Evolutionary conservation across 2,113 vertebrate species (phyloP).

Genomic region (Macquaria ambigua): DNA sequence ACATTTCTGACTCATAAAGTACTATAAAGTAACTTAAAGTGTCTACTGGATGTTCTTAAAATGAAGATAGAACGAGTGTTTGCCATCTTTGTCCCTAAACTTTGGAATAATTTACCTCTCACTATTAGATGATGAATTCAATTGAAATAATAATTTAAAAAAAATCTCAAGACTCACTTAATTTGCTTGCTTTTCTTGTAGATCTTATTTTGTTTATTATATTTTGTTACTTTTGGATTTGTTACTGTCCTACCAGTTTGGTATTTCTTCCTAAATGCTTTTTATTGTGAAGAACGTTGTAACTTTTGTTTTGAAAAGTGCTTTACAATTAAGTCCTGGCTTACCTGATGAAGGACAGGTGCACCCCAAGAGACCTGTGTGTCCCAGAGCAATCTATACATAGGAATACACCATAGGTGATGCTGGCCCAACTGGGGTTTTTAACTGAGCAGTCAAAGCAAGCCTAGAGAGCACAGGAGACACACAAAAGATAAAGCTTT

Average conservation of each 20-base stretch:
- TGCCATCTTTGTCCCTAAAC: not conserved
- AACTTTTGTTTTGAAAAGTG: not conserved
- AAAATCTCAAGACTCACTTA: no score
- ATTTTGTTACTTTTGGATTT: not conserved
- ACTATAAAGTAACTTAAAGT: not conserved
- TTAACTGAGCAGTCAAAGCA: constrained; percentile 97
- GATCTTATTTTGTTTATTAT: not conserved
- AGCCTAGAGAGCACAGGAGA: constrained; percentile 76
- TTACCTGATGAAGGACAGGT: constrained; percentile 95
- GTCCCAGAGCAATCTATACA: constrained; percentile 97
- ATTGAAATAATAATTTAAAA: not conserved
- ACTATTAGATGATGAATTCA: not conserved
- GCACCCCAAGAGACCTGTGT: constrained; percentile 95
- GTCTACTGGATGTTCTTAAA: not conserved
- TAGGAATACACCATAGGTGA: constrained; percentile 96
- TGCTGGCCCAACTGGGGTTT: constrained; percentile 98
- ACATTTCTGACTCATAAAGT: not conserved
- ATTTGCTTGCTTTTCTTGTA: no score
- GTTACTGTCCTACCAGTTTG: not conserved
- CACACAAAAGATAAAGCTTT: not conserved
- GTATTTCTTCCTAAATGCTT: not conserved
- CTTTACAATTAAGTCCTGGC: not conserved
- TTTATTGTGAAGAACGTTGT: not conserved
- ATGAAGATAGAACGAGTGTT: not conserved
- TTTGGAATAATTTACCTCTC: not conserved